Evolutionary conservation across 2,888 invertebrate species (phyloP), one percentile per base, ranked within the genome.

Genomic region (Ochropacha duplaris): DNA sequence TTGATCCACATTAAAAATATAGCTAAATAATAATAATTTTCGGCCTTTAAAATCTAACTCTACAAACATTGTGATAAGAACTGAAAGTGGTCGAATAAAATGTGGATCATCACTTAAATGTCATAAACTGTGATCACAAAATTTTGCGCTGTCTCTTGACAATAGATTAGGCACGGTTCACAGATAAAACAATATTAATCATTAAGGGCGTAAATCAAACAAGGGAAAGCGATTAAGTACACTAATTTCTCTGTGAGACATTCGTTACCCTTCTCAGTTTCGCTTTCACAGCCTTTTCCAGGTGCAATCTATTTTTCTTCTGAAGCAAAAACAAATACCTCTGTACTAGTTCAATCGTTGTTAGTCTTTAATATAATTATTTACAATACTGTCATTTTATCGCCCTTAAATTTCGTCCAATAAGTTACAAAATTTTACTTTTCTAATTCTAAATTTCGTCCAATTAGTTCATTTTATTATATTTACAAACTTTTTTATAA

Each of bases 231-330:
- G 72, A 83, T 71, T 87, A 83, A 85, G 80, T 86, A 88, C 88
- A 87, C 90, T 91, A 90, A 83, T 80, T 83, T 84, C 81, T 79
- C 74, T 81, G 70, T 83, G 79, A 75, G 76, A 74, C 72, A 64
- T 69, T 84, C 68, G 71, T 92, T 92, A 92, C 92, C 92, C 92
- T 87, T 90, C 81, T 92, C 76, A 91, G 89, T 88, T 87, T 92
- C 86, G 86, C 87, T 87, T 90, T 92, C 84, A 83, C 87, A 74
- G 91, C 90, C 83, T 88, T 90, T 87, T 91, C 92, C 92, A 90
- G 92, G 65, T 92, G 90, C 88, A 92, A 90, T 92, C 92, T 92
- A 92, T 92, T 92, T 92, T 92, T 92, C 79, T 92, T 92, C 92
- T 92, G 92, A 88, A 91, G 92, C 90, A 91, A 92, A 90, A 91